These are phyloP conservation scores for Psilopsiagon aurifrons DNA, from an alignment of 2,113 vertebrate genomes.

Conservation along the genomic window DNA sequence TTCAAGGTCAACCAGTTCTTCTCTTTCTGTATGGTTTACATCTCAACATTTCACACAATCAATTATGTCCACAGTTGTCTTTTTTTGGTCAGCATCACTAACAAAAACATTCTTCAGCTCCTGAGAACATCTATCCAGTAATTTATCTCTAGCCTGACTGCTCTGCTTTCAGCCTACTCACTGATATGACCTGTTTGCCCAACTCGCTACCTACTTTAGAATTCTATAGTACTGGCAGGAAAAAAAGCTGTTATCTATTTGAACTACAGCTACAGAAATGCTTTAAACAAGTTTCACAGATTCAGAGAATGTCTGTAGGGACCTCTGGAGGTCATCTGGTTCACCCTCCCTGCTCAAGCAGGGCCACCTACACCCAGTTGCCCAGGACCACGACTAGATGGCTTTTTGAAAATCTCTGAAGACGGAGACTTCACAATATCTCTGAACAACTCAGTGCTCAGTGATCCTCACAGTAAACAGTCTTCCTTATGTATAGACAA, in stretches of 20 bases:
- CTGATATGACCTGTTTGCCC: neutral
- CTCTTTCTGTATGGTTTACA: neutral
- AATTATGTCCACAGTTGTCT: neutral
- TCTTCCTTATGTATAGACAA: neutral
- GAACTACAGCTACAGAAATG: neutral
- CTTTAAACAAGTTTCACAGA: neutral
- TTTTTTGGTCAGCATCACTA: neutral
- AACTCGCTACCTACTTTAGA: neutral
- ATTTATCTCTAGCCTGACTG: neutral
- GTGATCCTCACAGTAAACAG: neutral
- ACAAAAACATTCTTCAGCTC: neutral
- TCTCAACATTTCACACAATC: neutral
- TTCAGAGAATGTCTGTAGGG: neutral
- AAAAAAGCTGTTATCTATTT: neutral
- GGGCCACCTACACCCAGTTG: neutral
- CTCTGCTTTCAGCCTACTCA: neutral
- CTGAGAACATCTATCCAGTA: neutral
- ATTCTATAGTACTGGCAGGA: neutral
- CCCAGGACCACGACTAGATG: accelerated
- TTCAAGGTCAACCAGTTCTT: neutral
- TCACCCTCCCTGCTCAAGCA: neutral
- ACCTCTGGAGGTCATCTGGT: neutral
- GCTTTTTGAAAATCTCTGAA: neutral
- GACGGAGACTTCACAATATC: neutral
- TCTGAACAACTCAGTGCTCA: neutral